Base-by-base conservation (phyloP, 2,888 invertebrate species). In the Calameuta idolon region DNA sequence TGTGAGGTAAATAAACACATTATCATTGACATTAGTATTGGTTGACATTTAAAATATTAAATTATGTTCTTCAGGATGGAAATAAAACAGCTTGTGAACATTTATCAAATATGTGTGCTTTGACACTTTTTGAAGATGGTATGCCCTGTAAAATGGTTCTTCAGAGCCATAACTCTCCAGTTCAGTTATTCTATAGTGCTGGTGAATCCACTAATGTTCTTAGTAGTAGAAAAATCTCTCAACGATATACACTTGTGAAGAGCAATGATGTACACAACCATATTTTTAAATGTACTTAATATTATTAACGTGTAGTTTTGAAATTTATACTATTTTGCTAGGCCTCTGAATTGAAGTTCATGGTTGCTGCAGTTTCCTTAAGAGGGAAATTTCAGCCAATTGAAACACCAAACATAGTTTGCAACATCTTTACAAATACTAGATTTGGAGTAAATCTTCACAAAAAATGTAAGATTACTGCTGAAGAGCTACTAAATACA, bases 71-170 rank as follows among this genome's bases (percentile, higher is more conserved):
- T 69, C 86, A 92, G 87, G 92, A 92, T 84, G 89, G 90, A 71
- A 92, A 93, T 85, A 86, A 86, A 76, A 93, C 92, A 30, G 94
- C 95, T 12, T 96, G 96, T 85, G 94, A 95, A 89, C 92, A 94
- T 80, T 90, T 96, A 79, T 94, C 94, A 1, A 95, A 96, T 89
- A 92, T 95, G 90, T 96, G 96, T 86, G 92, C 94, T 0, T 89
- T 95, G 77, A 93, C 93, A 11, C 91, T 94, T 79, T 94, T 93
- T 85, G 91, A 92, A 30, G 92, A 93, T 74, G 84, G 87, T 73
- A 69, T 84, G 12, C 83, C 89, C 1, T 91, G 91, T 74, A 85
- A 85, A 76, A 55, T 83, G 40, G 87, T 87, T 68, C 81, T 82
- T 78, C 81, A 85, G 33, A 84, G 81, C 4, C 79, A 76, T 23